These are phyloP conservation scores for Glyptemys insculpta DNA, from an alignment of 2,797 vertebrate genomes.

Conservation along the genomic window DNA sequence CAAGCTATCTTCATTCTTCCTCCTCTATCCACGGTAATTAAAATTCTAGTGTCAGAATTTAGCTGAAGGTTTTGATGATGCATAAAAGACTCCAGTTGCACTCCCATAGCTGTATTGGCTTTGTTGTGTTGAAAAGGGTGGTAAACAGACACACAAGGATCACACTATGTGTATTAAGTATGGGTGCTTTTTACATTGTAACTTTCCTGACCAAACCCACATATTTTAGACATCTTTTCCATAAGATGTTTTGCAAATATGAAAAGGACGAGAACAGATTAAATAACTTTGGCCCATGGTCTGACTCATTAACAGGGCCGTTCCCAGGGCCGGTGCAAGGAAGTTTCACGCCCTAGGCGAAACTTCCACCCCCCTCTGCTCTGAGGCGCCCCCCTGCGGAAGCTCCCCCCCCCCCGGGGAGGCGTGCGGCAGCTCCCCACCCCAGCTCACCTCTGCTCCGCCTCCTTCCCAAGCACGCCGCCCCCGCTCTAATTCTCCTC, in stretches of 20 bases:
- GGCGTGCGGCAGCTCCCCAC: no score
- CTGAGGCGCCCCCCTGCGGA: no score
- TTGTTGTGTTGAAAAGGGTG: background rate
- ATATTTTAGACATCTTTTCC: background rate
- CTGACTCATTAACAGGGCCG: background rate
- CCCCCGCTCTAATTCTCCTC: no score
- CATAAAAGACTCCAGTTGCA: background rate
- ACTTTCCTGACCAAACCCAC: background rate
- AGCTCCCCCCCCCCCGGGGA: no score
- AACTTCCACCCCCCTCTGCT: no score
- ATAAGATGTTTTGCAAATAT: slow-evolving; percentile 12
- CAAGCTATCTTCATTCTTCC: background rate
- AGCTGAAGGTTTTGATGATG: background rate
- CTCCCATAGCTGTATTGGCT: background rate
- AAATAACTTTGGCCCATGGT: background rate
- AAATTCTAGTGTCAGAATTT: background rate
- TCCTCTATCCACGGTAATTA: background rate
- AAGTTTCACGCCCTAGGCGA: no score
- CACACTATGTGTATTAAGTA: background rate
- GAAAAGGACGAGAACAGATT: background rate
- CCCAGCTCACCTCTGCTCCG: no score
- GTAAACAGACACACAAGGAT: background rate
- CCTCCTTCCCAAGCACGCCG: no score
- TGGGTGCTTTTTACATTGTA: background rate
- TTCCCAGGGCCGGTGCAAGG: no score